Base-by-base conservation (phyloP, 2,113 vertebrate species). In the Puntigrus tetrazona region DNA sequence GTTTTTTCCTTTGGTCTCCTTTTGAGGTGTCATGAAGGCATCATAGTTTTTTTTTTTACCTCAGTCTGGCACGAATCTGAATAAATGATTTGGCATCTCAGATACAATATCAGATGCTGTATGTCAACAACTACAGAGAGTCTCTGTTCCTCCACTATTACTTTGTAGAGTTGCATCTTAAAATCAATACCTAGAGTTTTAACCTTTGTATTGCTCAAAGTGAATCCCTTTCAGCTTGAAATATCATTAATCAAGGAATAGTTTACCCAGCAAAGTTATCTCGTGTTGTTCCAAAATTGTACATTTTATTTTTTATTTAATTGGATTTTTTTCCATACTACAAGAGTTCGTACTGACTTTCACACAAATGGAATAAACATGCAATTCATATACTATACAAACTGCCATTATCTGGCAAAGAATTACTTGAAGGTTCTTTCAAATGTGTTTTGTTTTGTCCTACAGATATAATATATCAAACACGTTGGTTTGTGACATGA, bases 111-210 rank as follows among this genome's bases (percentile, higher is more conserved):
- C 27, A 75, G 27, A 75, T 20, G 43, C 29, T 20, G 8, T 87
- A 77, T 29, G 69, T 87, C 88, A 88, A 70, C 36, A 41, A 0
- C 34, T 20, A 69, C 36, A 72, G 34, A 6, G 20, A 13, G 41
- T 18, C 25, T 47, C 43, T 74, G 6, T 74, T 74, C 25, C 72
- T 47, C 36, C 16, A 47, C 83, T 89, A 89, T 90, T 89, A n/a
- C 16, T 29, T 80, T 63, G 36, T 63, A 65, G 14, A 9, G 38
- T n/a, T 29, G 38, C 9, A 2, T 80, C 80, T 86, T 77, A 86
- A 90, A 92, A 93, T 92, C 90, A 91, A 92, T 93, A 80, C 50
- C 59, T 86, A 83, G 81, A 90, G 90, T 50, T 83, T 90, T 90
- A 87, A 90, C 88, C 81, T 36, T 81, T 83, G 87, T 82, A 90